Conservation (phyloP, 37 sponge, comb jelly and placozoan species). For the Hormiphora californensis region DNA sequence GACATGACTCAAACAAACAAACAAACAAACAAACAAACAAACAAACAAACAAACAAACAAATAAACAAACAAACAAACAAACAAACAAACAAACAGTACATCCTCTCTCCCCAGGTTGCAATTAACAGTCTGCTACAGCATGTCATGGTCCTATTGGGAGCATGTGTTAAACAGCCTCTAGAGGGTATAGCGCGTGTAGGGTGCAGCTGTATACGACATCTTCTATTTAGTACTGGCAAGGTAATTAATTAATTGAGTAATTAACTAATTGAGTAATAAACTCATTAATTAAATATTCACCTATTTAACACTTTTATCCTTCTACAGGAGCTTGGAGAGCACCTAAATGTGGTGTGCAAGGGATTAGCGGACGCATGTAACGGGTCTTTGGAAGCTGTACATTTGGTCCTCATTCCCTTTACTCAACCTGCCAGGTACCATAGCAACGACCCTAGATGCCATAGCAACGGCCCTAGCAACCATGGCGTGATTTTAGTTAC, state of each 20-base stretch:
- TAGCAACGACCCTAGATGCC: too few species aligned
- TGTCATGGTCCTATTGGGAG: conserved; percentile 34
- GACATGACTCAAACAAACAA: background rate
- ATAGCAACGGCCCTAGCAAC: too few species aligned
- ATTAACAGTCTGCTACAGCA: conserved; percentile 47
- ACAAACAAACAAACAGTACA: background rate
- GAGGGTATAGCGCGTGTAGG: conserved; percentile 48
- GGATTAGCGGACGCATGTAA: conserved; percentile 30
- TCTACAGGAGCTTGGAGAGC: conserved; percentile 42
- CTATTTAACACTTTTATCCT: too few species aligned
- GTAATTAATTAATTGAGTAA: too few species aligned
- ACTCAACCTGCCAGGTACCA: conserved; percentile 30
- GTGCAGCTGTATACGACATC: conserved; percentile 50
- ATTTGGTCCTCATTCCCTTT: conserved; percentile 15
- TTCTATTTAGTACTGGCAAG: conserved; percentile 6
- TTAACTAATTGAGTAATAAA: too few species aligned
- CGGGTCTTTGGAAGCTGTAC: conserved; percentile 9
- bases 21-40: background rate
- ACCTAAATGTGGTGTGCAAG: conserved; percentile 30
- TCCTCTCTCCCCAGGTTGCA: background rate
- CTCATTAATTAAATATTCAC: too few species aligned
- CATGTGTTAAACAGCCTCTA: conserved; percentile 41
- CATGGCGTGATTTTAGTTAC: too few species aligned
- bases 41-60: background rate
- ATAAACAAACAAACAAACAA: background rate